Base-by-base conservation (phyloP, 2,888 invertebrate species). In the Aromia moschata region DNA sequence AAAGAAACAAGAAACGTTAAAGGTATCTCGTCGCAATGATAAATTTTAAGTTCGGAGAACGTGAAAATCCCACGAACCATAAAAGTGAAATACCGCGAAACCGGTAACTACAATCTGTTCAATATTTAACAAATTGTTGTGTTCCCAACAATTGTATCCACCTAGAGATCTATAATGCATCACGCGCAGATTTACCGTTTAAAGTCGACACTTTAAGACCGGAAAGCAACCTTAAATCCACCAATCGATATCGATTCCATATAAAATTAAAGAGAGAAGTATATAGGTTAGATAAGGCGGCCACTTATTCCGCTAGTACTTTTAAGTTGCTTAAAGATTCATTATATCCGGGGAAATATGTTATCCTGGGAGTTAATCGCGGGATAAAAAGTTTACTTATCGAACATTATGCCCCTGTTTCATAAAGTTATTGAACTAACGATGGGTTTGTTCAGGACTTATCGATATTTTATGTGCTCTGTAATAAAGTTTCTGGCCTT, bases 121-220 rank as follows among this genome's bases (percentile, higher is more conserved):
- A n/a, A 43, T 43, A 12, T 43, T 43, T 43, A 43, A 20, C 18
- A 43, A 43, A 18, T 2, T 43, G 11, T 12, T n/a, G 43, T 9
- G 20, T 9, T n/a, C 4, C 43, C 17, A 17, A 12, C 12, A 43
- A 43, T n/a, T 20, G 20, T 17, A 5, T 2, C 43, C n/a, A 11
- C 7, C n/a, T 12, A 36, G 12, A 36, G 37, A 47, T 47, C 36
- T 18, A 18, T 18, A 46, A 10, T 15, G 33, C 17, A 17, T 46
- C 46, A 47, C 37, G 36, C 33, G 36, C 47, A 17, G 20, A 47
- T 37, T 47, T 47, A 18, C 17, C 20, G 37, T 17, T 17, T 12
- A 11, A n/a, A n/a, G 17, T 18, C 17, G 17, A 36, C 10, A 11
- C 41, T 18, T 43, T 4, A 17, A 15, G 11, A 43, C 18, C 12